Conservation (phyloP, 2,113 vertebrate species). For the Epinephelus fuscoguttatus region DNA sequence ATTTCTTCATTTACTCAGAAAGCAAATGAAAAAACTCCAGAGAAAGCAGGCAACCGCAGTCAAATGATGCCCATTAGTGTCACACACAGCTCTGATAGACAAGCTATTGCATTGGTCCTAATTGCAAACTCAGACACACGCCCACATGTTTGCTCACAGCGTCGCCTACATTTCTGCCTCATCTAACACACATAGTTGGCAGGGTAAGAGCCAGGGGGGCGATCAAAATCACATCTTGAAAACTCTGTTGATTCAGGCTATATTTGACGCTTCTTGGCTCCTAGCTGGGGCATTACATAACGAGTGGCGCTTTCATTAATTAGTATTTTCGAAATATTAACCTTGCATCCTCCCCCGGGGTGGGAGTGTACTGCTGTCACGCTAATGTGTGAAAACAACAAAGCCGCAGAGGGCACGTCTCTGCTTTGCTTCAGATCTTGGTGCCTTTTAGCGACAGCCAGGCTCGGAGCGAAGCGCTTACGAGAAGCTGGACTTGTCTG, state of each 20-base stretch:
- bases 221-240: slow-evolving; percentile 58
- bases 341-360: slow-evolving; percentile 61
- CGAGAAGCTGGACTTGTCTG: slow-evolving; percentile 45
- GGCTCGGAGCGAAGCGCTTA: neutral
- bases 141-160: slow-evolving; percentile 70
- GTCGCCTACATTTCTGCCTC: slow-evolving; percentile 63
- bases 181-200: slow-evolving; percentile 51
- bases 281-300: slow-evolving; percentile 62
- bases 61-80: slow-evolving; percentile 62
- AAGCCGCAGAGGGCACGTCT: slow-evolving; percentile 30
- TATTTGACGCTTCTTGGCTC: slow-evolving; percentile 59
- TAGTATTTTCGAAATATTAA: slow-evolving; percentile 80
- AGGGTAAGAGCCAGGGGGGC: slow-evolving; percentile 46
- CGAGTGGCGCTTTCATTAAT: slow-evolving; percentile 70
- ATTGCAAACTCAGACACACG: slow-evolving; percentile 71
- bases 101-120: slow-evolving; percentile 69
- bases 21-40: slow-evolving; percentile 35
- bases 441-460: slow-evolving; percentile 33
- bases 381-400: slow-evolving; percentile 69
- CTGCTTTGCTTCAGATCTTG: slow-evolving; percentile 60
- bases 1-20: slow-evolving; percentile 45
- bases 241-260: slow-evolving; percentile 61
- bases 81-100: slow-evolving; percentile 66
- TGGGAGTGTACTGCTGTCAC: slow-evolving; percentile 60
- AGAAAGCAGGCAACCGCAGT: slow-evolving; percentile 5